phyloP scores from a whole-genome alignment of 2,113 vertebrate species.

The Thinocorus orbignyianus region DNA sequence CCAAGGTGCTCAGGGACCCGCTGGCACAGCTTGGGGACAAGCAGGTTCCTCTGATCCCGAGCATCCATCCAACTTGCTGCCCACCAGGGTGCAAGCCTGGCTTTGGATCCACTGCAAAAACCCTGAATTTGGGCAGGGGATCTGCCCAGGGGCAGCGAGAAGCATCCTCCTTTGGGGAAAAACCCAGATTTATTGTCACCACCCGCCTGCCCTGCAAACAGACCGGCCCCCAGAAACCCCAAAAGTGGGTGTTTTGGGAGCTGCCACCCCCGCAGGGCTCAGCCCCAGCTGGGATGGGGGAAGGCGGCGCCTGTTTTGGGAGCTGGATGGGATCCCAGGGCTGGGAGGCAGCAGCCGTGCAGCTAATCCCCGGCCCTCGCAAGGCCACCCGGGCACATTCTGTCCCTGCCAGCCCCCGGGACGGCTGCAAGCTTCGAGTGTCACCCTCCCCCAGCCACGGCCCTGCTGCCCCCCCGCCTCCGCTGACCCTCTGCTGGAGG shows the following conservation, averaged over 20 bases:
- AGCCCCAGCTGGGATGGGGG: neutral
- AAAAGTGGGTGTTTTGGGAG: neutral
- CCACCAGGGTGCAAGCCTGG: rapidly evolving
- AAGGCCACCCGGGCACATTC: slow-evolving; percentile 22
- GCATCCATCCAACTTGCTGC: neutral
- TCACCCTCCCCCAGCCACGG: neutral
- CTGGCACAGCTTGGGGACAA: neutral
- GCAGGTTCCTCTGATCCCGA: neutral
- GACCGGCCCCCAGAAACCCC: neutral
- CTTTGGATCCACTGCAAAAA: rapidly evolving
- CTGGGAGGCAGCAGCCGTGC: neutral
- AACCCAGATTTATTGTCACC: neutral
- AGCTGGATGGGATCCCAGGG: slow-evolving; percentile 12
- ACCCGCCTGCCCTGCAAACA: rapidly evolving
- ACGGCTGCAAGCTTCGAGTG: neutral
- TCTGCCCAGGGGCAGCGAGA: rapidly evolving
- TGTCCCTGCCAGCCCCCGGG: slow-evolving; percentile 6
- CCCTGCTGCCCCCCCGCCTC: neutral
- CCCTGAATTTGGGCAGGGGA: neutral
- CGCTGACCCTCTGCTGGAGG: neutral
- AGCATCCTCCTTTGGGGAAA: rapidly evolving
- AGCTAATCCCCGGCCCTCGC: neutral
- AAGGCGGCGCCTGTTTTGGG: neutral
- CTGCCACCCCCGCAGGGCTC: neutral
- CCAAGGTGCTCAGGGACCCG: neutral